Percentiles rank a stretch among this genome's conserved stretches.
These are phyloP conservation scores for Haemorhous mexicanus DNA, from an alignment of 2,113 vertebrate genomes.

Conservation along the genomic window DNA sequence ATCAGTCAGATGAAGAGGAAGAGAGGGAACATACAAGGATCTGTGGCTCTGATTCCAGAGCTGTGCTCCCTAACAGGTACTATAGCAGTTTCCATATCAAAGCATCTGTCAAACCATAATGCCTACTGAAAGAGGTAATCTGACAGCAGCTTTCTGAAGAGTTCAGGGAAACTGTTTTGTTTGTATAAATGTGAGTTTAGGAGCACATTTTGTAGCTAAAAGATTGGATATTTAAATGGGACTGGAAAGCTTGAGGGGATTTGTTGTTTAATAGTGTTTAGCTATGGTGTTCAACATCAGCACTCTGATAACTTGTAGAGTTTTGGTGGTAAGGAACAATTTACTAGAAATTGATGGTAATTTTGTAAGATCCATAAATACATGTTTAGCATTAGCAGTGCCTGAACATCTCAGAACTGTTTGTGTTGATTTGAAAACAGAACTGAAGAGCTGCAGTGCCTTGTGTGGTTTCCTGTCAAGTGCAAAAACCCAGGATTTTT, in stretches of 20 bases:
- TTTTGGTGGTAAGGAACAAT: neutral
- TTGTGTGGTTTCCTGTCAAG: neutral
- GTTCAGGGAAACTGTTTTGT: neutral
- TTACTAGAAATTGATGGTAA: neutral
- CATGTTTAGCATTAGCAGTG: neutral
- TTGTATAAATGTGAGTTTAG: neutral
- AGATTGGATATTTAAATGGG: neutral
- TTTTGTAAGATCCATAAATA: neutral
- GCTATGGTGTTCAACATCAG: fast-evolving
- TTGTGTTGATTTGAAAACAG: neutral
- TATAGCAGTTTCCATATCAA: neutral
- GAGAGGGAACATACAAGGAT: conserved; percentile 71
- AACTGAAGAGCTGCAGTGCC: neutral
- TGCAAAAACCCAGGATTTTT: neutral
- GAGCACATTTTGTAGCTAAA: neutral
- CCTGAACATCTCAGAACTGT: neutral
- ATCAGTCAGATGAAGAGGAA: conserved; percentile 80
- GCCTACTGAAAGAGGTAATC: neutral
- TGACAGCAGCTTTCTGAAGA: neutral
- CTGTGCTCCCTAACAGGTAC: conserved; percentile 93
- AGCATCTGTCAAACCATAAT: neutral
- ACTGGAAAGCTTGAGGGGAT: neutral
- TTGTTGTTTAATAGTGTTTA: neutral
- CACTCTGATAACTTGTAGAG: neutral
- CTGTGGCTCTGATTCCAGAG: conserved; percentile 87